phyloP scores from a whole-genome alignment of 2,113 vertebrate species.

The Martes martes region DNA sequence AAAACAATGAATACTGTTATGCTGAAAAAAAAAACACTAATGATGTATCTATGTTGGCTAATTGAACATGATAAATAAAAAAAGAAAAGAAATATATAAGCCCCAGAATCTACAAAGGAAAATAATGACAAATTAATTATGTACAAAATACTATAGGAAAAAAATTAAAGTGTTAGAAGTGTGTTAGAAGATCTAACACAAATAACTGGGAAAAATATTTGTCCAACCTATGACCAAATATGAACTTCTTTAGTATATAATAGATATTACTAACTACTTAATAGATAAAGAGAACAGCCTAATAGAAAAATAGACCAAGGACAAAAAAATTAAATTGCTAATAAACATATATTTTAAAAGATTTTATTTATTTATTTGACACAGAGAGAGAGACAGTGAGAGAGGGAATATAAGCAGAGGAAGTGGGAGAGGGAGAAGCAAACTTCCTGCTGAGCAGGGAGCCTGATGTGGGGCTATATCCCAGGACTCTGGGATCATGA shows the following conservation, averaged over 20 bases:
- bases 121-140: conserved; percentile 3
- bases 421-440: no score
- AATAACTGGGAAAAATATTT: not conserved
- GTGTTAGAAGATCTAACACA: not conserved
- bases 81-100: not conserved
- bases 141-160: not conserved
- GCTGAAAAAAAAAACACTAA: not conserved
- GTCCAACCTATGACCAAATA: not conserved
- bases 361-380: no score
- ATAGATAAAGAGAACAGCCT: not conserved
- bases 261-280: not conserved
- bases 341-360: not conserved
- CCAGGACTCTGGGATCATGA: no score
- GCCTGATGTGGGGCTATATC: no score
- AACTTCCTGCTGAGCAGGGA: no score
- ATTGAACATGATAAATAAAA: not conserved
- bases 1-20: no score
- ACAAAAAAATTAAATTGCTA: not conserved
- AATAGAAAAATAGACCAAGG: not conserved
- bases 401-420: no score
- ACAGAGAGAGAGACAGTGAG: no score
- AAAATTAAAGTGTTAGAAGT: not conserved
- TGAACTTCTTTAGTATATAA: not conserved
- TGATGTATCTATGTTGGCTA: not conserved
- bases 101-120: not conserved